Evolutionary conservation across 2,888 invertebrate genomes (phyloP), one percentile per base, ranked within the genome.

Genomic region (Muscina levida): DNA sequence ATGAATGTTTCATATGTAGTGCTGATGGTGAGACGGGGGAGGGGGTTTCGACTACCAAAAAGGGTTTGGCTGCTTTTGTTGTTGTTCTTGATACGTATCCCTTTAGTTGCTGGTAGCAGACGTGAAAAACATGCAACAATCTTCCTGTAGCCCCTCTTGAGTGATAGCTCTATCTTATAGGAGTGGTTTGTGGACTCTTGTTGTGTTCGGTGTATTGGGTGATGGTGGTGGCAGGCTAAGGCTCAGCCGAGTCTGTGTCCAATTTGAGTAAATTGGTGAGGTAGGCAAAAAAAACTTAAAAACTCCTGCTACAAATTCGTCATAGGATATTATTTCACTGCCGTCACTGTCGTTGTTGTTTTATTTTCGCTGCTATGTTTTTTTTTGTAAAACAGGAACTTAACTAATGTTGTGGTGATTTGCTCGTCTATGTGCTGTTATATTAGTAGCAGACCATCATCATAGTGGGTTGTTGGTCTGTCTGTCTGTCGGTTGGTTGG

Each of bases 401-500:
- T n/a, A n/a, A n/a, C n/a, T n/a, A n/a, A n/a, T n/a, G n/a, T n/a
- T n/a, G n/a, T n/a, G n/a, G n/a, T n/a, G n/a, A n/a, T n/a, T n/a
- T n/a, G n/a, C n/a, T n/a, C n/a, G n/a, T n/a, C n/a, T n/a, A n/a
- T n/a, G n/a, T n/a, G n/a, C n/a, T n/a, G n/a, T n/a, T n/a, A n/a
- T n/a, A n/a, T n/a, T n/a, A n/a, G n/a, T 48, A 44, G 3, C 26
- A 67, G 44, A 48, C 42, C 19, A 31, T 24, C 48, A 26, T 44
- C 66, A 67, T 19, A n/a, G 31, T 42, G 24, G 19, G 31, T 31
- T 31, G n/a, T n/a, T n/a, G n/a, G n/a, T n/a, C n/a, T n/a, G n/a
- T n/a, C n/a, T n/a, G 44, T 44, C 13, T 68, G 39, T 51, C 37
- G 65, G 42, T 19, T 17, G 26, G 42, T 42, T 56, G 42, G 42